Base-by-base conservation (phyloP, 2,888 invertebrate species). In the Callyntrura guangdongensis region DNA sequence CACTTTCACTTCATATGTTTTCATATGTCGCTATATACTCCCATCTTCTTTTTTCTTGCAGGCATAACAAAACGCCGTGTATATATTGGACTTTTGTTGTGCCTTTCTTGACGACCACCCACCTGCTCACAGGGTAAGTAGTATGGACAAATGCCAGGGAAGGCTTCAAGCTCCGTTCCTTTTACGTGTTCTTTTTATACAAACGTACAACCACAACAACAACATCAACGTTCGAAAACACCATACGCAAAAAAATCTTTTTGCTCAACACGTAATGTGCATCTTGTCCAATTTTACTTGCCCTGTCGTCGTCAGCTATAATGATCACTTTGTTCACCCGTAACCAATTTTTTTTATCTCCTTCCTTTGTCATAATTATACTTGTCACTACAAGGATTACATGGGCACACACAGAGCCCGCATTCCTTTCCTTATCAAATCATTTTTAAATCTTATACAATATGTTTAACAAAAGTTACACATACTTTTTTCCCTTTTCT, bases 1-100 rank as follows among this genome's bases (percentile, higher is more conserved):
- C 72, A n/a, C 47, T 74, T 74, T 69, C 36, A 69, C 36, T 69
- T 69, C 36, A 36, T 36, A 45, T 27, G 4, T 36, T 36, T 36
- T 45, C 36, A 2, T 69, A 14, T 69, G 11, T 36, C 12, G 22
- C 11, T 36, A n/a, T 2, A 0, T n/a, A 36, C n/a, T 36, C 11
- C 11, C 53, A 6, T 53, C 12, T 53, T 53, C 9, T 53, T 53
- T 53, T 53, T 53, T 53, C 12, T 14, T 1, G 0, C 25, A 67
- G 20, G 27, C 22, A 22, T 36, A 9, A 12, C 69, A 69, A 27
- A 69, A 36, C 6, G 14, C 17, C 36, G 1, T 59, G n/a, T n/a
- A n/a, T n/a, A n/a, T 5, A 64, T 22, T 64, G 36, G 36, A 11
- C 25, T 72, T 20, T 47, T 72, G 36, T 47, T 72, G 72, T 47